These are phyloP conservation scores for Cassiopea andromeda DNA, from an alignment of 30 jellyfish, hydroid and myxozoan species.

Conservation along the genomic window DNA sequence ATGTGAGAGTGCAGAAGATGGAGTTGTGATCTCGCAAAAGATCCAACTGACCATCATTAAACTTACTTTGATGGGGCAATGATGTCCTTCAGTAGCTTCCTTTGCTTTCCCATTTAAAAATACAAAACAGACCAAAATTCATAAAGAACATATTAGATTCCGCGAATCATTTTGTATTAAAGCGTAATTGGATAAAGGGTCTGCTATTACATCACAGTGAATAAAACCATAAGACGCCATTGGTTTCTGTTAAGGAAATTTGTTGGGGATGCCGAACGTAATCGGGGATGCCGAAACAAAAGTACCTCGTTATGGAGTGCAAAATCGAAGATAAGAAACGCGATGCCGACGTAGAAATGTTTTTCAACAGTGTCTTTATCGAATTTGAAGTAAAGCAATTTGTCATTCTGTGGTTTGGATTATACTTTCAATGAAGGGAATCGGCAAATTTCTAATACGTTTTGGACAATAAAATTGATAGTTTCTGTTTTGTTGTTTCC, in stretches of 20 bases:
- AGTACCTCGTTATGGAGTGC: conserved; percentile 21
- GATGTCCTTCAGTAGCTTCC: conserved; percentile 42
- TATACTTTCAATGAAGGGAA: conserved; percentile 1
- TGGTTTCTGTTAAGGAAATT: conserved; percentile 58
- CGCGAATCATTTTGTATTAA: conserved; percentile 58
- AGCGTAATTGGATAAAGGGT: conserved; percentile 55
- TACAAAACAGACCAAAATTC: conserved; percentile 39
- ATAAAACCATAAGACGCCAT: conserved; percentile 67
- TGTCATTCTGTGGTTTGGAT: conserved; percentile 39
- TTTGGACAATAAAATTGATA: neutral
- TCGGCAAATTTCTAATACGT: conserved; percentile 18
- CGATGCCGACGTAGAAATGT: conserved; percentile 20
- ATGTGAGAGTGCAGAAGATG: neutral
- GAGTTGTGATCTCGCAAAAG: neutral
- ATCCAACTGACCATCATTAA: neutral
- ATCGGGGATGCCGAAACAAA: conserved; percentile 55
- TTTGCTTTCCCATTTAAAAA: conserved; percentile 25
- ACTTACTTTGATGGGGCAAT: conserved; percentile 18
- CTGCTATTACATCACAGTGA: conserved; percentile 59
- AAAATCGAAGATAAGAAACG: conserved; percentile 22
- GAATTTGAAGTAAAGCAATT: conserved; percentile 48
- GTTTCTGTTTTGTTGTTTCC: neutral
- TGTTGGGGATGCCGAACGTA: conserved; percentile 48
- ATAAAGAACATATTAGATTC: conserved; percentile 30
- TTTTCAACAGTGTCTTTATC: conserved; percentile 40